A percentile compares a stretch with the other conserved stretches of the same genome.
phyloP scores from a whole-genome alignment of 2,113 vertebrate species.

The Carassius gibelio region DNA sequence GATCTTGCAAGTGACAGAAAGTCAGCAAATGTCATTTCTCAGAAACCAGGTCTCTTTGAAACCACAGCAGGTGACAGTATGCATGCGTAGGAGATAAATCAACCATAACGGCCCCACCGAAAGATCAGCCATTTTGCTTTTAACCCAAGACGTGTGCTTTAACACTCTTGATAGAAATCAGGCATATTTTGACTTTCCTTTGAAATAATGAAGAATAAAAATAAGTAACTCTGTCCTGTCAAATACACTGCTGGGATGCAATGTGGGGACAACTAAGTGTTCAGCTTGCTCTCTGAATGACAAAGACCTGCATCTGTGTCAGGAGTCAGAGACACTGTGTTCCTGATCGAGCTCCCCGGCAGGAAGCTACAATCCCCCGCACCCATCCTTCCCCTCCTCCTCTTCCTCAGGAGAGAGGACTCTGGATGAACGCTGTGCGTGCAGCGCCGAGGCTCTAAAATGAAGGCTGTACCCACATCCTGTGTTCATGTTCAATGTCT shows the following conservation, averaged over 20 bases:
- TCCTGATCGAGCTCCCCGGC: constrained; percentile 6
- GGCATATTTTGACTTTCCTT: not conserved
- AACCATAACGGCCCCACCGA: constrained; percentile 29
- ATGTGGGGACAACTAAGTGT: not conserved
- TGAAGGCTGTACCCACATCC: constrained; percentile 45
- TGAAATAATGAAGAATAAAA: not conserved
- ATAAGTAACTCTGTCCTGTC: not conserved
- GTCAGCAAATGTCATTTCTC: constrained; percentile 40
- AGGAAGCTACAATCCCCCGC: constrained; percentile 34
- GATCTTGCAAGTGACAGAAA: constrained; percentile 5
- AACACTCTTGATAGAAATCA: not conserved
- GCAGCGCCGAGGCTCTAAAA: constrained; percentile 1
- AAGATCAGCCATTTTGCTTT: constrained; percentile 27
- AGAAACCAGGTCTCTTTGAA: constrained; percentile 37
- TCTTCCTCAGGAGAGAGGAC: constrained; percentile 9
- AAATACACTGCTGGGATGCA: not conserved
- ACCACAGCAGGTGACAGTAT: constrained; percentile 46
- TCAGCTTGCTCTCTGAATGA: not conserved
- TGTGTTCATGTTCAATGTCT: constrained; percentile 37
- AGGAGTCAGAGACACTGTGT: not conserved
- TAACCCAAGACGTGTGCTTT: no score
- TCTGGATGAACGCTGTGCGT: not conserved
- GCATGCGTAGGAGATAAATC: constrained; percentile 18
- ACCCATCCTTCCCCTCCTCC: not conserved
- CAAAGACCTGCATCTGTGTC: not conserved